phyloP scores from a whole-genome alignment of 2,888 invertebrate genomes.

The Nycteola revayana region DNA sequence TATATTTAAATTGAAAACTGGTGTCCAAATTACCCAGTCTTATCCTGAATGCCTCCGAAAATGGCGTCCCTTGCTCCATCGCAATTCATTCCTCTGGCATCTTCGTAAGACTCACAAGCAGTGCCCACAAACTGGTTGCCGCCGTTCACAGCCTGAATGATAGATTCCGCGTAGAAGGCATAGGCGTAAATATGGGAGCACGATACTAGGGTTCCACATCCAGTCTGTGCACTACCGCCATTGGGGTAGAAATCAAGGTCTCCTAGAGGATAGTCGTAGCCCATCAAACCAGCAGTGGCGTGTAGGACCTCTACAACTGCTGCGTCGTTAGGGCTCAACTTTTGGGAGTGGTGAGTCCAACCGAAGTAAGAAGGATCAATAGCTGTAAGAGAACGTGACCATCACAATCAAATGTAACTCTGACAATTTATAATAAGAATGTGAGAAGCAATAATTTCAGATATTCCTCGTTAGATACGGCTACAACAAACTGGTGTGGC shows the following conservation, averaged over 20 bases:
- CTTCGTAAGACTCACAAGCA: slow-evolving; percentile 48
- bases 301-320: slow-evolving; percentile 66
- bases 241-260: slow-evolving; percentile 69
- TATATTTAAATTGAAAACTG: no score
- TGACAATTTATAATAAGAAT: no score
- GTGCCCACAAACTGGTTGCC: slow-evolving; percentile 57
- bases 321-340: slow-evolving; percentile 51
- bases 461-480: no score
- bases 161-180: slow-evolving; percentile 63
- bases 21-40: slow-evolving; percentile 43
- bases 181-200: slow-evolving; percentile 59
- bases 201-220: slow-evolving; percentile 43
- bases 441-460: no score
- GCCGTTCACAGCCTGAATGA: slow-evolving; percentile 33
- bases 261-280: slow-evolving; percentile 66
- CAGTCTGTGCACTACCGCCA: slow-evolving; percentile 56
- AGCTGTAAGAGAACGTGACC: slow-evolving; percentile 41
- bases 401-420: no score
- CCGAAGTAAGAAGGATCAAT: slow-evolving; percentile 67
- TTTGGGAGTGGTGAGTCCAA: slow-evolving; percentile 65
- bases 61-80: slow-evolving; percentile 41
- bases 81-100: slow-evolving; percentile 48
- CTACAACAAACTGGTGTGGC: no score
- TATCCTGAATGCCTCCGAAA: slow-evolving; percentile 56
- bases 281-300: slow-evolving; percentile 52